A percentile compares a stretch with the other conserved stretches of the same genome.
phyloP scores from a whole-genome alignment of 2,888 invertebrate species.

The Acleris holmiana region DNA sequence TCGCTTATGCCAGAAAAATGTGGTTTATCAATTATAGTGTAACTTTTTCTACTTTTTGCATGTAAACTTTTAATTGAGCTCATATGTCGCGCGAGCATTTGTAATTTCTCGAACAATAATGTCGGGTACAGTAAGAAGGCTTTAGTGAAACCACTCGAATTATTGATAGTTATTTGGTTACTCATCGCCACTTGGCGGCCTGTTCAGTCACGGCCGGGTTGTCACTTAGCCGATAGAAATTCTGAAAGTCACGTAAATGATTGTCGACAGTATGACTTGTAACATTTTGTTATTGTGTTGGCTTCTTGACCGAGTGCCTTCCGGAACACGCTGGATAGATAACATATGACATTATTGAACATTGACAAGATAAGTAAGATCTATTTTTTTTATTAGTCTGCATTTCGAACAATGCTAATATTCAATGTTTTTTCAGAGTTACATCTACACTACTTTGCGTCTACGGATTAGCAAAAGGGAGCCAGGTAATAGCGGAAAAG shows the following conservation, averaged over 20 bases:
- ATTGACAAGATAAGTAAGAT: not conserved
- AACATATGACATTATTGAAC: not conserved
- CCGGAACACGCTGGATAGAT: constrained; percentile 1
- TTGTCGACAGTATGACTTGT: constrained; percentile 28
- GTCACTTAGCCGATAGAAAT: constrained; percentile 32
- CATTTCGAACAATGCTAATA: too few species aligned
- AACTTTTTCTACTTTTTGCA: too few species aligned
- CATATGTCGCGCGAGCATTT: too few species aligned
- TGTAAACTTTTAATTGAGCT: too few species aligned
- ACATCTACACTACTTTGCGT: too few species aligned
- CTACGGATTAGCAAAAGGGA: too few species aligned
- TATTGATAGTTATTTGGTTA: not conserved
- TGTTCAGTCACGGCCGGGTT: not conserved
- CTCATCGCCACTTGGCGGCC: constrained; percentile 5
- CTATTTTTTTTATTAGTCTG: too few species aligned
- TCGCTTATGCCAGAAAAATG: too few species aligned
- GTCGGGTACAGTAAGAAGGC: not conserved
- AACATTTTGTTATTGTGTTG: constrained; percentile 14
- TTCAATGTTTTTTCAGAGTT: too few species aligned
- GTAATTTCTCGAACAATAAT: too few species aligned
- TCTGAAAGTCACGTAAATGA: constrained; percentile 32
- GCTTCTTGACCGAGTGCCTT: constrained; percentile 6
- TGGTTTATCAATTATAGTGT: too few species aligned
- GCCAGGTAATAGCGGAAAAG: too few species aligned
- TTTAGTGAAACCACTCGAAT: not conserved